Base-by-base conservation (phyloP, 2,113 vertebrate genomes). In the Arenaria interpres region DNA sequence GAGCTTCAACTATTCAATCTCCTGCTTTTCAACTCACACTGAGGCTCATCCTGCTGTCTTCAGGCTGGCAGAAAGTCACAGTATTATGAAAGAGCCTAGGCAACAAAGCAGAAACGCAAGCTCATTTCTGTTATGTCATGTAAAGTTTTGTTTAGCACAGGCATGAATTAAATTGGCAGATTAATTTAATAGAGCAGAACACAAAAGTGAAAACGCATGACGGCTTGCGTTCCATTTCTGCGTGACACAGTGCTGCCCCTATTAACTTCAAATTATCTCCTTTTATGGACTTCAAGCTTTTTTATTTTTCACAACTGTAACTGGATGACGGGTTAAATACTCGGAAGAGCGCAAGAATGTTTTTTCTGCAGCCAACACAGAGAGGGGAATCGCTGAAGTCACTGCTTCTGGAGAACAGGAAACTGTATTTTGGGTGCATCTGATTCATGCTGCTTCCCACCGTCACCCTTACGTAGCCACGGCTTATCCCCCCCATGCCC, bases 251-350 rank as follows among this genome's bases (percentile, higher is more conserved):
- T 24, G 2, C 81, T 88, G 89, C 71, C 62, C 69, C 91, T 73
- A 93, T 97, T 95, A 93, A 96, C 77, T 93, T 92, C 95, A 85
- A 89, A 93, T 96, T 89, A 96, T 95, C 87, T 94, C 94, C 95
- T 96, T 97, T 95, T 97, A 97, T 92, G 95, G 96, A 63, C 79
- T 92, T 50, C 75, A 85, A 68, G 62, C 86, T 82, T 95, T 93
- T 43, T 91, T 73, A 79, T 50, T 97, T 95, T 91, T 96, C 92
- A 91, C 95, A 95, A 68, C 76, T 87, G 71, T 87, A 94, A 92
- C 80, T 92, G 86, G 90, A 93, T 54, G 90, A 79, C 1, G 21
- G 92, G 83, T 95, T 94, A 97, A 97, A 96, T 96, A 93, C 86
- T 85, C 62, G 62, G 95, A 97, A 94, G 84, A 90, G 43, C 5